phyloP scores from a whole-genome alignment of 2,113 vertebrate genomes.

The Notothenia rossii region DNA sequence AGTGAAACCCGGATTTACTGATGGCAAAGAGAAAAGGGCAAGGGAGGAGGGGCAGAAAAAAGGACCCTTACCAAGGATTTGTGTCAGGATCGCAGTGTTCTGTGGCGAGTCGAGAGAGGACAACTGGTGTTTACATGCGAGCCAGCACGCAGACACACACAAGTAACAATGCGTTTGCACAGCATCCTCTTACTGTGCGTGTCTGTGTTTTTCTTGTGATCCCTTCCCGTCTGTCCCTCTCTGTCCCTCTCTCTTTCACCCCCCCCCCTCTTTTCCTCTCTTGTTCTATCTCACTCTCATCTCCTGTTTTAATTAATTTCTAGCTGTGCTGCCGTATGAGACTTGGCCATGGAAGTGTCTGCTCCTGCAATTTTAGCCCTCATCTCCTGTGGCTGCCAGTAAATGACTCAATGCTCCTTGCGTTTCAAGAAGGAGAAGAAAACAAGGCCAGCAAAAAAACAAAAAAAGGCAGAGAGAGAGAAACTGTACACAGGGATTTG shows the following conservation, averaged over 20 bases:
- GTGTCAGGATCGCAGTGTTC: constrained; percentile 74
- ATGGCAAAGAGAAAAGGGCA: constrained; percentile 77
- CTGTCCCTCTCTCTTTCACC: background rate
- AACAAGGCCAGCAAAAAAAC: constrained; percentile 16
- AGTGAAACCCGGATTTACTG: constrained; percentile 83
- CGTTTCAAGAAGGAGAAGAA: constrained; percentile 52
- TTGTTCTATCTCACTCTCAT: constrained; percentile 47
- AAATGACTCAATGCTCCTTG: constrained; percentile 66
- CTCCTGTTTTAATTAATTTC: constrained; percentile 78
- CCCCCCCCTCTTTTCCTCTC: constrained; percentile 21
- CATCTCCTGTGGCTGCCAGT: constrained; percentile 60
- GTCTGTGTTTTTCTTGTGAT: constrained; percentile 58
- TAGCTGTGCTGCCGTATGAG: constrained; percentile 74
- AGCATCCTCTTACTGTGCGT: constrained; percentile 49
- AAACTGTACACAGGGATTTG: constrained; percentile 1
- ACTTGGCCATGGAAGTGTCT: constrained; percentile 72
- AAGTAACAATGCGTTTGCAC: constrained; percentile 44
- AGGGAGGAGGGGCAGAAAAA: constrained; percentile 70
- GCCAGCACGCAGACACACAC: constrained; percentile 39
- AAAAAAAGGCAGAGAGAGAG: constrained; percentile 4
- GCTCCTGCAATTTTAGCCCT: constrained; percentile 64
- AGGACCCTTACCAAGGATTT: constrained; percentile 82
- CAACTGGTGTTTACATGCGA: constrained; percentile 64
- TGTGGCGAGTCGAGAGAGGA: constrained; percentile 59
- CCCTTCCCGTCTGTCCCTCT: constrained; percentile 27